Base-by-base conservation (phyloP, 2,797 vertebrate species). In the Ceryle rudis region DNA sequence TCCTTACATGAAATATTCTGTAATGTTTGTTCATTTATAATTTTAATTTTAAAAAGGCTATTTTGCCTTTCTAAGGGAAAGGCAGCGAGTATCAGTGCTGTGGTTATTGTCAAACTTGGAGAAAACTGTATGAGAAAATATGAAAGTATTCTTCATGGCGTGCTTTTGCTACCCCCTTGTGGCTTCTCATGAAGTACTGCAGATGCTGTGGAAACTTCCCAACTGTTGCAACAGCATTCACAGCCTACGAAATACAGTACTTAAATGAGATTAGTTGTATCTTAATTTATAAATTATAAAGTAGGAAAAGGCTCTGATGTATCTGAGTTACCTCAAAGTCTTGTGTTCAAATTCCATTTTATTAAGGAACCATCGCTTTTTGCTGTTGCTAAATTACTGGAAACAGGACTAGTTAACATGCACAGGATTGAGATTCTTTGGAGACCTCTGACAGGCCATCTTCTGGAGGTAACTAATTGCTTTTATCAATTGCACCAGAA, bases 321-420 rank as follows among this genome's bases (percentile, higher is more conserved):
- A 8, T 10, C 14, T 11, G 35, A 8, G 6, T 52, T 52, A 33
- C 6, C 60, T 80, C 19, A 37, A 21, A 62, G 28, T 92, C 58
- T 62, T 28, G 8, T 89, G 28, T 77, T 83, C 52, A 31, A 65
- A 91, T 94, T 95, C 33, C 8, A 0, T 96, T 97, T 90, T 72
- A 8, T 88, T 86, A 95, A 99, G 99, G 99, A 99, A 74, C 99
- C 99, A 1, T 99, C 99, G 31, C 98, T 99, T 91, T 99, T 99
- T 97, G 99, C 99, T 33, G 99, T 99, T 82, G 99, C 99, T 83
- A 99, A 99, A 97, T 98, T 99, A 75, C 97, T 99, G 95, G 99
- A 99, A 98, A 99, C 99, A 0, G 99, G 99, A 86, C 97, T 99
- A 11, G 99, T 99, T 91, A 99, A 99, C 97, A 99, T 99, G 99